Evolutionary conservation across 2,113 vertebrate species (phyloP), one percentile per base, ranked within the genome.

Genomic region (Casuarius casuarius): DNA sequence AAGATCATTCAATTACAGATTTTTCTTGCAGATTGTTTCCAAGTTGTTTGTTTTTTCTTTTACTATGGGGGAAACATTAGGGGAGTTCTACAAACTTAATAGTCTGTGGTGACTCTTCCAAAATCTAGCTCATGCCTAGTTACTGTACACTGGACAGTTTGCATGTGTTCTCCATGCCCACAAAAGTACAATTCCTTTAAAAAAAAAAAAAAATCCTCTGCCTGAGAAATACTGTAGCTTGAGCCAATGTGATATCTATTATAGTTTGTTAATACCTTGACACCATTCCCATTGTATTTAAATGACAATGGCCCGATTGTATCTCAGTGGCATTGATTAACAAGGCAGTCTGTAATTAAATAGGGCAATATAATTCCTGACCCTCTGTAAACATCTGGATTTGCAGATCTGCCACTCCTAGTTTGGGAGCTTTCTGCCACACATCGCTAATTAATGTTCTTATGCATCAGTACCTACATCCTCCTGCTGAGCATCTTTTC

Each of bases 401-500:
- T 82, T 87, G 54, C 65, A 89, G 66, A 80, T 77, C 76, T 74
- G 44, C 58, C 17, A 5, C 56, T 94, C 58, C 40, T 58, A 42
- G 44, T 46, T 44, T 28, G 44, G 66, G 62, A 82, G 25, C 54
- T 75, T 31, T 86, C 68, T 82, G 84, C 65, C 70, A 72, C 74
- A 82, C 59, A 85, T 58, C 89, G 23, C 35, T 87, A 77, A 91
- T 91, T 81, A 70, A 12, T 1, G 20, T 80, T 73, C 58, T 70
- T 44, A 29, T 38, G 4, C 42, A 80, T 73, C 89, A 51, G 40
- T 31, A 46, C 62, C 84, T 54, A 46, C 46, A 74, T 66, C 35
- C 77, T 94, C 92, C 89, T 94, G 89, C 74, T 83, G 94, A 73
- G 84, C n/a, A 2, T 61, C 58, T 68, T 72, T 71, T 63, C 89